Evolutionary conservation across 2,888 invertebrate species (phyloP), one percentile per base, ranked within the genome.

Genomic region (Machimus atricapillus): DNA sequence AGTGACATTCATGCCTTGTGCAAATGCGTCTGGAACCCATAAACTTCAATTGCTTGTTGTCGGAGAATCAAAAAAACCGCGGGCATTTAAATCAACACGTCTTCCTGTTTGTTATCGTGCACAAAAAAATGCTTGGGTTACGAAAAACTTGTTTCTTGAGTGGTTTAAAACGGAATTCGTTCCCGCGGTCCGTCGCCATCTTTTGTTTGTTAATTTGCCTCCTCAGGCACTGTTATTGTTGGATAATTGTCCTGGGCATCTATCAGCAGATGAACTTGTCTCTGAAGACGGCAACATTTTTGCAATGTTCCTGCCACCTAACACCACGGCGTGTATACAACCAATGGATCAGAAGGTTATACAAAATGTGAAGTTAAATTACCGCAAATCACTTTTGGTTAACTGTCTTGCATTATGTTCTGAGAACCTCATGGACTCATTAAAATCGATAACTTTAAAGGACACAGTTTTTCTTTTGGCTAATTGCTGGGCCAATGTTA

Each of bases 401-500:
- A 58, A 86, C 82, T 87, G 83, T 87, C 87, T 86, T 86, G 74
- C 87, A 87, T 87, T 76, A 87, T 87, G 87, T 87, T 82, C 74
- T 87, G 86, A 87, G 79, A 87, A 87, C 87, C 76, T 87, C 87
- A 79, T 87, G 86, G 87, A 79, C 81, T 87, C 87, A 87, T 87
- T 88, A 56, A 88, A 88, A 87, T 87, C 83, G 82, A 88, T 83
- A 87, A 8, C 66, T 58, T 58, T 58, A 58, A 58, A 58, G 66
- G 66, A 58, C 14, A 58, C 66, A 58, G 66, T 58, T 58, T 58
- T 58, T 58, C 66, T 58, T 58, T 58, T 14, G 66, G 66, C n/a
- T 58, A 58, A 58, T 58, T 58, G 66, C 66, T 58, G 66, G 66
- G 66, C 66, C 66, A 9, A 58, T 14, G 66, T 58, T 58, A 58